Conservation (phyloP, 2,797 vertebrate species). For the Sebastes hubbsi region DNA sequence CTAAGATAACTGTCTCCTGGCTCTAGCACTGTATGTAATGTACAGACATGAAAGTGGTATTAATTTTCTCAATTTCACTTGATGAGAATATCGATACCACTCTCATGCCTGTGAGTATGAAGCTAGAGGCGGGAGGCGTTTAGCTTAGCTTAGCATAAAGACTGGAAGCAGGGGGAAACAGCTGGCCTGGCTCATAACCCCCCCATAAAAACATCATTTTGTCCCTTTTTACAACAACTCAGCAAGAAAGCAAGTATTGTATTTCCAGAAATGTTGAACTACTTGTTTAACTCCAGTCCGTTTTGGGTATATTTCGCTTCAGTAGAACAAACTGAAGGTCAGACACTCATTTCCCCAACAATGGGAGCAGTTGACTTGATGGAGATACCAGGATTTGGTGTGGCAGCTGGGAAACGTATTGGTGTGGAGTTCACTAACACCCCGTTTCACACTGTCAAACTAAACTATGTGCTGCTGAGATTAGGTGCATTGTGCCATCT, state of each 20-base stretch:
- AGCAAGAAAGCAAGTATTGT: neutral
- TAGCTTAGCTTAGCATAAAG: too few species aligned
- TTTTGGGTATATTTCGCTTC: neutral
- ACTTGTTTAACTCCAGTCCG: neutral
- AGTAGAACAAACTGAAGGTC: neutral
- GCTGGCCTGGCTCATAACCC: neutral
- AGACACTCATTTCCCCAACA: neutral
- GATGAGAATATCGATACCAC: too few species aligned
- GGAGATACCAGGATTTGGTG: conserved; percentile 26
- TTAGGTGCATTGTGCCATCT: conserved; percentile 67
- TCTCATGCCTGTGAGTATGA: too few species aligned
- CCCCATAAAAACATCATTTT: too few species aligned
- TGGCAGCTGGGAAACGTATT: conserved; percentile 54
- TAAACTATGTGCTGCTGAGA: conserved; percentile 53
- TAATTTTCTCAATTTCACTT: too few species aligned
- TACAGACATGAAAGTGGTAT: too few species aligned
- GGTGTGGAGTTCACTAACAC: conserved; percentile 48
- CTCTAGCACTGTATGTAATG: too few species aligned
- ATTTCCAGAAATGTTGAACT: neutral
- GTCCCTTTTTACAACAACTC: neutral
- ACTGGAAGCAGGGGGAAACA: too few species aligned
- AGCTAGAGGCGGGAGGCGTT: too few species aligned
- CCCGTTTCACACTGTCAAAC: conserved; percentile 65
- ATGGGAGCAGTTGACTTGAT: conserved; percentile 11
- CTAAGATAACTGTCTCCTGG: too few species aligned